phyloP scores from a whole-genome alignment of 2,888 invertebrate species.

The Homarus gammarus region DNA sequence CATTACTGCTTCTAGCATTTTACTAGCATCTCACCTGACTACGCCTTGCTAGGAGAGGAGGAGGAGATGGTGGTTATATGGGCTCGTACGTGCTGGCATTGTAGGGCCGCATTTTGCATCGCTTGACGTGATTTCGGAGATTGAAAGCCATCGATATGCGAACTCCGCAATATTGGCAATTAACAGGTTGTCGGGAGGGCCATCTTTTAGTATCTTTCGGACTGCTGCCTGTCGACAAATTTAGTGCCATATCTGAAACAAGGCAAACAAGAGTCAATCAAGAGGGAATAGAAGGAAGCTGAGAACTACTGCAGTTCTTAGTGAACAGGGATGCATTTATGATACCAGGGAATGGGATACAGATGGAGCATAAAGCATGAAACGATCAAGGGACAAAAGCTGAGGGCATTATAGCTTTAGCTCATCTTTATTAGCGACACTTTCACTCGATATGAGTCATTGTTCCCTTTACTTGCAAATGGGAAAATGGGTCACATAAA shows the following conservation, averaged over 20 bases:
- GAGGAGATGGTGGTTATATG: slow-evolving; percentile 71
- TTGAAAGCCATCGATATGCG: slow-evolving; percentile 76
- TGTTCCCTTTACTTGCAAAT: slow-evolving; percentile 16
- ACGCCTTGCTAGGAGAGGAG: slow-evolving; percentile 69
- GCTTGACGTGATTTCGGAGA: slow-evolving; percentile 75
- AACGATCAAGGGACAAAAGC: slow-evolving; percentile 34
- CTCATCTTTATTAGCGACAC: slow-evolving; percentile 1
- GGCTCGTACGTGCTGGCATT: slow-evolving; percentile 73
- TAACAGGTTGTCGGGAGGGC: slow-evolving; percentile 76
- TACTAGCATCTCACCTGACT: slow-evolving; percentile 65
- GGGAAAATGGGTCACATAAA: background rate
- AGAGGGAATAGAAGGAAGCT: slow-evolving; percentile 60
- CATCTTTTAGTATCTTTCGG: slow-evolving; percentile 76
- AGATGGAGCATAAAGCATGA: slow-evolving; percentile 34
- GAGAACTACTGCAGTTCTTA: slow-evolving; percentile 49
- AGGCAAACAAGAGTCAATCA: slow-evolving; percentile 71
- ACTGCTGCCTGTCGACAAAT: slow-evolving; percentile 75
- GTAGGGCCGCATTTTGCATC: slow-evolving; percentile 76
- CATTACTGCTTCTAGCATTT: slow-evolving; percentile 26
- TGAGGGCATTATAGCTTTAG: slow-evolving; percentile 36
- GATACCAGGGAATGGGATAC: slow-evolving; percentile 35
- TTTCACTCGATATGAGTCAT: slow-evolving; percentile 23
- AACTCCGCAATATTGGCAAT: slow-evolving; percentile 76
- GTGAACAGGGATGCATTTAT: slow-evolving; percentile 58
- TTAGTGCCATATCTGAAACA: slow-evolving; percentile 76